A percentile compares a stretch with the other conserved stretches of the same genome.
Evolutionary conservation across 2,113 vertebrate species (phyloP).

Genomic region (Trogon melanurus): DNA sequence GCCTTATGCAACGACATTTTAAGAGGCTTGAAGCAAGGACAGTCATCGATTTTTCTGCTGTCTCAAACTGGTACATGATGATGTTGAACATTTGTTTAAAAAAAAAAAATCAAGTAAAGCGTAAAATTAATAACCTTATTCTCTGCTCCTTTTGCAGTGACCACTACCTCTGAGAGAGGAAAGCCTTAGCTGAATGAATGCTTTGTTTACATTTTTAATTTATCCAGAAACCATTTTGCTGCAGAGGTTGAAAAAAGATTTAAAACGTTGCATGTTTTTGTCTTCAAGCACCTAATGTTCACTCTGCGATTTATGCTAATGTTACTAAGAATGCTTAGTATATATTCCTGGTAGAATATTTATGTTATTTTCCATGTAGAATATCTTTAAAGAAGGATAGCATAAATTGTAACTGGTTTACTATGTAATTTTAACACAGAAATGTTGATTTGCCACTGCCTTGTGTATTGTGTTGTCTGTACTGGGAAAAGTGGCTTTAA

Average conservation of each 20-base stretch:
- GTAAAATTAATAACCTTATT: not conserved
- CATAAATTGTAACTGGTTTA: not conserved
- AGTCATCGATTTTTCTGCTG: not conserved
- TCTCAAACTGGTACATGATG: not conserved
- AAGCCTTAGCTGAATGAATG: not conserved
- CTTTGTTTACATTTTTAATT: not conserved
- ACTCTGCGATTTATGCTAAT: not conserved
- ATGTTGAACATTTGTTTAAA: not conserved
- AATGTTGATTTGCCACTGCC: not conserved
- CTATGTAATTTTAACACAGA: not conserved
- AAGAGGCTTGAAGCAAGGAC: not conserved
- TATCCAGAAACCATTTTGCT: not conserved
- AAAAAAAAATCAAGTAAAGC: not conserved
- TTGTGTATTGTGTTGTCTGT: not conserved
- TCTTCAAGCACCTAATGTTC: not conserved
- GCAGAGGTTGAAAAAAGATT: not conserved
- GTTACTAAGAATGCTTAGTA: not conserved
- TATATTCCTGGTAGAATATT: not conserved
- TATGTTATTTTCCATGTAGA: not conserved
- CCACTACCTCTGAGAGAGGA: not conserved
- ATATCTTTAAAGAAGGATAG: not conserved
- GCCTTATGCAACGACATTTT: not conserved
- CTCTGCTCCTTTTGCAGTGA: not conserved
- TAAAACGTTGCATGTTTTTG: not conserved
- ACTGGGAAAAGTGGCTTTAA: not conserved